Percentiles rank a stretch among this genome's conserved stretches.
Conservation (phyloP, 1,140 invertebrate species). For the Sminthurinus signatus region DNA sequence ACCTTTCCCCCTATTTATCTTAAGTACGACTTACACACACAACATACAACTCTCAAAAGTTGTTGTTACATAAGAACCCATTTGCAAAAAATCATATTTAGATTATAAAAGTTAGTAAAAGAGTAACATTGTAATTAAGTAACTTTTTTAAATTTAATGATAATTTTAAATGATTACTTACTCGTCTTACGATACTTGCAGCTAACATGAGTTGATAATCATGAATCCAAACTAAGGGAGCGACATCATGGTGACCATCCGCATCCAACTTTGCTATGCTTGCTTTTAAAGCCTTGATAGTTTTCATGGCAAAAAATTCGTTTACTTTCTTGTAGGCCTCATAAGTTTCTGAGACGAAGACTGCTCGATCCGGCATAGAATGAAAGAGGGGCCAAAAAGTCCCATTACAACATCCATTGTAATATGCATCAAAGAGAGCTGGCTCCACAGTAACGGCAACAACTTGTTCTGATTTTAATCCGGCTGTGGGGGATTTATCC, state of each 20-base stretch:
- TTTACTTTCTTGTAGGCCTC: slow-evolving; percentile 71
- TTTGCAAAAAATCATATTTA: too few species aligned
- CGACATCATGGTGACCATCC: slow-evolving; percentile 37
- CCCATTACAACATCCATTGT: slow-evolving; percentile 70
- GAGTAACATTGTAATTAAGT: too few species aligned
- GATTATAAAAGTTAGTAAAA: too few species aligned
- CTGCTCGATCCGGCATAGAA: slow-evolving; percentile 45
- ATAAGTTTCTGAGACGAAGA: slow-evolving; percentile 46
- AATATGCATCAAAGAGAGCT: slow-evolving; percentile 45
- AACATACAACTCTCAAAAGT: too few species aligned
- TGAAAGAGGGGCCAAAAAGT: slow-evolving; percentile 60
- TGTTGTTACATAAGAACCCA: too few species aligned
- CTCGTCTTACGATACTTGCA: too few species aligned
- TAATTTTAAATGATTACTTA: too few species aligned
- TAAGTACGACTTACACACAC: too few species aligned
- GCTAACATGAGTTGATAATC: slow-evolving; percentile 87
- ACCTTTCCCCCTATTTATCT: too few species aligned
- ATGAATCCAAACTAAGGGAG: slow-evolving; percentile 76
- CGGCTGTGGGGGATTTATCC: slow-evolving; percentile 45
- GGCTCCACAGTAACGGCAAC: slow-evolving; percentile 43
- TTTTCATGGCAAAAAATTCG: slow-evolving; percentile 66
- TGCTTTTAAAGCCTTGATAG: slow-evolving; percentile 67
- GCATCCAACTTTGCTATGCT: slow-evolving; percentile 42
- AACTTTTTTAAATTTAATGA: too few species aligned
- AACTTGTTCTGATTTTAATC: slow-evolving; percentile 46